phyloP scores from a whole-genome alignment of 2,797 vertebrate species.

The Myotis pilosus region DNA sequence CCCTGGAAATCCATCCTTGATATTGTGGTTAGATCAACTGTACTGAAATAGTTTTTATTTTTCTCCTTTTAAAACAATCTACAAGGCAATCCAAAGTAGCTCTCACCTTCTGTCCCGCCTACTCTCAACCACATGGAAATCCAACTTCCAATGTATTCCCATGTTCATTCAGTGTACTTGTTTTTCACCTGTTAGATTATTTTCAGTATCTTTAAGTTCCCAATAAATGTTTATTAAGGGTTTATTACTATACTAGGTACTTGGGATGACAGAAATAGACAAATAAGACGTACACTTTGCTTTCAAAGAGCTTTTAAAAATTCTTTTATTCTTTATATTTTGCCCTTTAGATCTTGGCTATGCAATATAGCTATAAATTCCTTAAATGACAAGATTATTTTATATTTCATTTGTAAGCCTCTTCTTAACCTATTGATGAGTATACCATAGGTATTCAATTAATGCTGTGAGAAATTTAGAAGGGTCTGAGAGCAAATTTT shows the following conservation, averaged over 20 bases:
- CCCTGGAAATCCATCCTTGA: neutral
- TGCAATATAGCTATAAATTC: neutral
- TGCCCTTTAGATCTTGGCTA: constrained; percentile 6
- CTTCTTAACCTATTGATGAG: neutral
- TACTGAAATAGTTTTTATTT: neutral
- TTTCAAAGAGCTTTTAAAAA: constrained; percentile 54
- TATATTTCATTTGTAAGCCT: neutral
- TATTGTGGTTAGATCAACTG: neutral
- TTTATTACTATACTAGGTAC: neutral
- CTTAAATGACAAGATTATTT: neutral
- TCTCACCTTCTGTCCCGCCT: neutral
- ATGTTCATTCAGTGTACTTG: neutral
- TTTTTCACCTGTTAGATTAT: neutral
- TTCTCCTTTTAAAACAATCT: constrained; percentile 38
- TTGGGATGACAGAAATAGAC: neutral
- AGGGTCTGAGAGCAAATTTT: constrained; percentile 18
- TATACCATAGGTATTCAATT: neutral
- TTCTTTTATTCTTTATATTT: neutral
- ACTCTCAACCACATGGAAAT: neutral
- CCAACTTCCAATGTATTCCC: neutral
- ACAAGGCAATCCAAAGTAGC: neutral
- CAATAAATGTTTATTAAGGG: neutral
- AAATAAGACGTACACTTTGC: neutral
- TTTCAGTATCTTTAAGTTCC: neutral
- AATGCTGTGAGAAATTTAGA: neutral